These are phyloP conservation scores for Lasioglossum villosulum DNA, from an alignment of 2,888 invertebrate species.

Conservation along the genomic window DNA sequence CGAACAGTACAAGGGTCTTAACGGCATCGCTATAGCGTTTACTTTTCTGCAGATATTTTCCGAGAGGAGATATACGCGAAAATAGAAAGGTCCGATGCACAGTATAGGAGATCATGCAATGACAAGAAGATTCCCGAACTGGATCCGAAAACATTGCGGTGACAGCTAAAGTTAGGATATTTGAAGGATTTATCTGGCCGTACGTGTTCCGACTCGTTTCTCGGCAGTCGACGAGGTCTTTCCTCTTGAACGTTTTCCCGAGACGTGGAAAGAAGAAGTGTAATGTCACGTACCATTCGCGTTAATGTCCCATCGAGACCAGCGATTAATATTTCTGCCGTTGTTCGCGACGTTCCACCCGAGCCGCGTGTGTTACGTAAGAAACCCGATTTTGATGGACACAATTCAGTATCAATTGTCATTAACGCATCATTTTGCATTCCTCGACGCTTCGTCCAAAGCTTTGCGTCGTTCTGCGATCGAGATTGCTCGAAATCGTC, in stretches of 20 bases:
- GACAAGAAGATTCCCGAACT: not conserved
- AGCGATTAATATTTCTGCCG: conserved; percentile 24
- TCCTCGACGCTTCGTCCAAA: not conserved
- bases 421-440: not conserved
- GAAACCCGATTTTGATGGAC: not conserved
- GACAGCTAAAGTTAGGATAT: conserved; percentile 9
- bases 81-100: not conserved
- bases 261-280: conserved; percentile 37
- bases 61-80: not conserved
- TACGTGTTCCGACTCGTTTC: conserved; percentile 46
- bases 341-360: conserved; percentile 10
- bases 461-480: not conserved
- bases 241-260: conserved; percentile 26
- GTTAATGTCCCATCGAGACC: conserved; percentile 28
- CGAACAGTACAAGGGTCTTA: not conserved
- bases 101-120: conserved; percentile 34
- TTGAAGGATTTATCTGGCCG: conserved; percentile 47
- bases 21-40: not conserved
- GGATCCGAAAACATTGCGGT: conserved; percentile 1
- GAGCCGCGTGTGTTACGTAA: not conserved
- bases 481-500: not conserved
- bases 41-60: not conserved
- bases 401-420: not conserved
- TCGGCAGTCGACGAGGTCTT: conserved; percentile 46
- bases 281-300: conserved; percentile 42